A percentile compares a stretch with the other conserved stretches of the same genome.
Conservation (phyloP, 2,113 vertebrate genomes). For the Nasalis larvatus region DNA sequence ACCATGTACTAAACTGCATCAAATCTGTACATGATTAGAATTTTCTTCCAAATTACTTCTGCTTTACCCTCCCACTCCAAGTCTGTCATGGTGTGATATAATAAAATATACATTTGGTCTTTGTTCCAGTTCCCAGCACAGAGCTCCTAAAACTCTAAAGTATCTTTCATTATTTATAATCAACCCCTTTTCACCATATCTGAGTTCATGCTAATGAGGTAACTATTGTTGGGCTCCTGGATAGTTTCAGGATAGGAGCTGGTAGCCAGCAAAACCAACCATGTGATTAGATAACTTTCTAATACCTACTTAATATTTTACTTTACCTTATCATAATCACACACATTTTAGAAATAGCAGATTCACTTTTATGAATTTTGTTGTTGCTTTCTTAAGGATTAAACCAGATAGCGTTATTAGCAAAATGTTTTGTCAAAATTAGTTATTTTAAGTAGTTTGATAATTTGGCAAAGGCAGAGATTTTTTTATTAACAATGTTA, state of each 20-base stretch:
- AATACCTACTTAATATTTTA: background rate
- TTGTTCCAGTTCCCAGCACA: background rate
- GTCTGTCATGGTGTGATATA: background rate
- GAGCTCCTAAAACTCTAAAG: background rate
- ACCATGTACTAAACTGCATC: background rate
- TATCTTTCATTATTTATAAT: background rate
- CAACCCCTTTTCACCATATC: background rate
- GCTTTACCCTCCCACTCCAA: background rate
- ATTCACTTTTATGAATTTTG: background rate
- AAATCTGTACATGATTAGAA: background rate
- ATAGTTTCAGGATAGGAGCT: background rate
- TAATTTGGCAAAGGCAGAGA: background rate
- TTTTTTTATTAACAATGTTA: background rate
- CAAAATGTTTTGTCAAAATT: background rate
- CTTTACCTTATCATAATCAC: background rate
- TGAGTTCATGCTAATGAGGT: background rate
- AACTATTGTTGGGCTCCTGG: background rate
- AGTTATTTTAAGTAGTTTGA: background rate
- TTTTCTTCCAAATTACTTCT: background rate
- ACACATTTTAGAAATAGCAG: background rate
- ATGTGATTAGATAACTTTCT: background rate
- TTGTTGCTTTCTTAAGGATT: constrained; percentile 13
- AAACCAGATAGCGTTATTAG: background rate
- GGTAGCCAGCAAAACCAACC: background rate
- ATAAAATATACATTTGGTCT: background rate